Base-by-base conservation (phyloP, 2,113 vertebrate genomes). In the Macquaria australasica region DNA sequence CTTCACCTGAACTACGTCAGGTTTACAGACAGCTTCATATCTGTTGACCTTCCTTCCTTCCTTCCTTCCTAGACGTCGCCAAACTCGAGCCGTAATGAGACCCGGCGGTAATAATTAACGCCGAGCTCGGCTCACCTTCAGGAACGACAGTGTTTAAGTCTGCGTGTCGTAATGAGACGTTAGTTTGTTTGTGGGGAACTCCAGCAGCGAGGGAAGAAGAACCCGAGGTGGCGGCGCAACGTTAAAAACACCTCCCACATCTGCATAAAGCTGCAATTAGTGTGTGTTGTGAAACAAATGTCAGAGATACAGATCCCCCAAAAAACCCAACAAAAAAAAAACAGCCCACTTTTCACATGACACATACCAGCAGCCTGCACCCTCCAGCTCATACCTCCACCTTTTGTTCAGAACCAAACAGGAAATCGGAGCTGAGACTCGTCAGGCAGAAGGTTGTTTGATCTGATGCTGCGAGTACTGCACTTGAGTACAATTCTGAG, bases 251-350 rank as follows among this genome's bases (percentile, higher is more conserved):
- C 70, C 75, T 64, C 83, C 80, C 73, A 89, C 66, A 55, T 77
- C 85, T 73, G 70, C 81, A 89, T 89, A 75, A 85, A 84, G 79
- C 85, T 79, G 87, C 84, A 93, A 92, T 94, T 94, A 92, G 81
- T 55, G 75, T 62, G 69, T 81, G 67, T 84, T 92, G 87, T 92
- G 89, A 93, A 91, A 85, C 86, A 88, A 88, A 86, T 87, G 84
- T 74, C 31, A 37, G 14, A 34, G 18, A 45, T 3, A 31, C 31
- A 20, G 23, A 31, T 2, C 28, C 28, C 28, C 28, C 28, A n/a
- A n/a, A n/a, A n/a, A n/a, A 5, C 41, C 66, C 63, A n/a, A n/a
- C 1, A n/a, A 41, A 23, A 64, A n/a, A 66, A 34, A n/a, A n/a
- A n/a, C n/a, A 1, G 9, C 3, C 16, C 34, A 10, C 37, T 5